Evolutionary conservation across 2,113 vertebrate genomes (phyloP).

Genomic region (Stegostoma tigrinum): DNA sequence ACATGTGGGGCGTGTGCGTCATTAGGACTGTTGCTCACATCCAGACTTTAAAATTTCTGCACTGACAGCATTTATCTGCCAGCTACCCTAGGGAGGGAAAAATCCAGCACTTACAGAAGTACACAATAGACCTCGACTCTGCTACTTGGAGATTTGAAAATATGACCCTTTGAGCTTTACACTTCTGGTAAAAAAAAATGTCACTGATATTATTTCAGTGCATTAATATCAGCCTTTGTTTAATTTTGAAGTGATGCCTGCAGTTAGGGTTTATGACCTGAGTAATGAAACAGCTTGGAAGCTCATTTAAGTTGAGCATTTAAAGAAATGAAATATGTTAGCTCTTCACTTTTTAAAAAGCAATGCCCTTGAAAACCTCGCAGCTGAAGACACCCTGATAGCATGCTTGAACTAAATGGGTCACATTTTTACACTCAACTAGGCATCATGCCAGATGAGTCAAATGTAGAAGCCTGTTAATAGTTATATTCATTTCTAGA

Average conservation of each 20-base stretch:
- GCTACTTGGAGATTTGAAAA: background rate
- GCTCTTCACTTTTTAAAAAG: background rate
- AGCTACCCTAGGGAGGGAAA: background rate
- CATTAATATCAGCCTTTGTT: too few relatives aligned
- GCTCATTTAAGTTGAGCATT: background rate
- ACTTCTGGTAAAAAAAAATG: background rate
- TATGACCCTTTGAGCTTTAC: background rate
- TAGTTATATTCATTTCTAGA: background rate
- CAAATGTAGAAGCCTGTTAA: background rate
- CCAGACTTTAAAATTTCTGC: background rate
- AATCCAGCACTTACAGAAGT: background rate
- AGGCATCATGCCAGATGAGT: background rate
- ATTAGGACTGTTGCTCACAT: background rate
- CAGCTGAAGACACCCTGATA: background rate
- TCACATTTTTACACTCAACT: background rate
- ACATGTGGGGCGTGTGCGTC: background rate
- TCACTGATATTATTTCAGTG: too few relatives aligned
- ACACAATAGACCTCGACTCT: background rate
- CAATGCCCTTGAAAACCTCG: background rate
- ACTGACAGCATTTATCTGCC: background rate
- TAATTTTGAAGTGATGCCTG: too few relatives aligned
- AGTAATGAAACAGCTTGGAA: background rate
- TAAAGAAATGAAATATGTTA: background rate
- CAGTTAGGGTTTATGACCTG: background rate
- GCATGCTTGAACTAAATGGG: background rate